These are phyloP conservation scores for Connochaetes taurinus DNA, from an alignment of 2,113 vertebrate species.

Conservation along the genomic window DNA sequence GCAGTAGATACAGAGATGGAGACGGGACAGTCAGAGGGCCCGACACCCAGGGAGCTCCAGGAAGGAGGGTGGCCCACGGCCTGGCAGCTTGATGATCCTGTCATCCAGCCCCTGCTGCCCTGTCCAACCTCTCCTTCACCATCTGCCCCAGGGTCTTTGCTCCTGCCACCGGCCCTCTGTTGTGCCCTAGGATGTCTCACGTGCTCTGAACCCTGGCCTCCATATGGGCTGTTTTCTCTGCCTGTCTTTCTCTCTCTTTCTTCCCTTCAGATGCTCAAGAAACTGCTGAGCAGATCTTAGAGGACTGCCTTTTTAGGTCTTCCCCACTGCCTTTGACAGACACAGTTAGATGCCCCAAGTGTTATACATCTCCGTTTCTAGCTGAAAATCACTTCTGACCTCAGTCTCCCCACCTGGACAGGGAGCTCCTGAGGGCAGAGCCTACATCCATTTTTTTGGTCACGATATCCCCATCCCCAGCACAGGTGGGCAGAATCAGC, in stretches of 20 bases:
- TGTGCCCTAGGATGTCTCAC: background rate
- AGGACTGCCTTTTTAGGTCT: no score
- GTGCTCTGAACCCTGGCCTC: background rate
- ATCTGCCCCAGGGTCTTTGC: background rate
- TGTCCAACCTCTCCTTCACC: background rate
- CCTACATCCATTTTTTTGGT: background rate
- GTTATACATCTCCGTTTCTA: background rate
- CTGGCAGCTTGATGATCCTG: no score
- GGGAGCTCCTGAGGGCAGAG: background rate
- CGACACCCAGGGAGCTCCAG: rapidly evolving
- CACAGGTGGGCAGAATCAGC: background rate
- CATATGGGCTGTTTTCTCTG: background rate
- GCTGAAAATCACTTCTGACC: background rate
- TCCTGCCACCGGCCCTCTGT: background rate
- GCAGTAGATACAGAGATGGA: background rate
- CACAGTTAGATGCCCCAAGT: background rate
- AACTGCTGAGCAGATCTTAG: background rate
- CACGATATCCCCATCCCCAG: background rate
- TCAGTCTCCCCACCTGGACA: background rate
- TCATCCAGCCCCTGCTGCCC: background rate
- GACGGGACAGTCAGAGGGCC: background rate
- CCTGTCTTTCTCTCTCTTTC: background rate
- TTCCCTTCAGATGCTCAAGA: background rate
- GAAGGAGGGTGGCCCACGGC: background rate
- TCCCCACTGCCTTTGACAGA: background rate